These are phyloP conservation scores for Chrysemys picta DNA, from an alignment of 2,113 vertebrate genomes.

Conservation along the genomic window DNA sequence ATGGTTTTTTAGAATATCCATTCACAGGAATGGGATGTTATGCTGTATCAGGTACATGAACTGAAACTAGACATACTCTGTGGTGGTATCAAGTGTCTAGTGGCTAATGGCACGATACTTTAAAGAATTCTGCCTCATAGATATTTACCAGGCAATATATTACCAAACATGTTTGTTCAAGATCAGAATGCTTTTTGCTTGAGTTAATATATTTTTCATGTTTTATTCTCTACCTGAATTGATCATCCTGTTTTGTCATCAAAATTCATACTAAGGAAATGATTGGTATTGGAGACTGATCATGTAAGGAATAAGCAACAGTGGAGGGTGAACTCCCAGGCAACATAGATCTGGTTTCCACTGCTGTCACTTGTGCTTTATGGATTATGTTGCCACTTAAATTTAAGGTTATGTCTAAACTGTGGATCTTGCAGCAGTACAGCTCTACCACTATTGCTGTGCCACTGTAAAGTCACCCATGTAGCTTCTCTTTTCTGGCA, in stretches of 20 bases:
- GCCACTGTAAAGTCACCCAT: no score
- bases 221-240: neutral
- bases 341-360: neutral
- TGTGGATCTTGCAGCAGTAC: no score
- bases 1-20: neutral
- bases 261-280: neutral
- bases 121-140: neutral
- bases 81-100: neutral
- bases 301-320: neutral
- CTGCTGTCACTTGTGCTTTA: neutral
- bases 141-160: neutral
- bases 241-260: neutral
- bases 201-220: neutral
- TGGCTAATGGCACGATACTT: neutral
- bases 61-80: neutral
- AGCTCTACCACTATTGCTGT: no score
- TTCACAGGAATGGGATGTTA: neutral
- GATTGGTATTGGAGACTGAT: neutral
- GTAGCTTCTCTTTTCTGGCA: no score
- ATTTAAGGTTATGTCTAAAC: neutral
- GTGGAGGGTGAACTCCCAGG: neutral
- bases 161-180: neutral
- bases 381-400: neutral
- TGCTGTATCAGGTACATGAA: neutral
- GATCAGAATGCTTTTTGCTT: neutral